Evolutionary conservation across 1,140 invertebrate genomes (phyloP), one percentile per base, ranked within the genome.

Genomic region (Euglossa dilemma): DNA sequence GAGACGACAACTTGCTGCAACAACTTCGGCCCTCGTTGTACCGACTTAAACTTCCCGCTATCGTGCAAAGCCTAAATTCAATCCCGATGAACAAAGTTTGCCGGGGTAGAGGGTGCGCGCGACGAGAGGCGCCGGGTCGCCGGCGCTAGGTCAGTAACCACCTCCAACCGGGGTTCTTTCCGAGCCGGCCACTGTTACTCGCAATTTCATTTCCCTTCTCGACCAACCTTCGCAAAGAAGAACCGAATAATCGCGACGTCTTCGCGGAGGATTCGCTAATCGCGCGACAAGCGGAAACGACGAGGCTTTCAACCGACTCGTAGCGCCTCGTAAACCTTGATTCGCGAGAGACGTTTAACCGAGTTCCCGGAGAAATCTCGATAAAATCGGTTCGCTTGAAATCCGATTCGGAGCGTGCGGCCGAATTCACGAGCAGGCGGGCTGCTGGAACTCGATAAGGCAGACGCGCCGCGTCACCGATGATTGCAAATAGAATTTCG

Each of bases 401-500:
- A 81, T 57, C 52, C 50, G 56, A 76, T 76, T 64, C 52, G 52
- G 12, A 36, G 28, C 61, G n/a, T 47, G 25, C 28, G 18, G 61
- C 23, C n/a, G 54, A 81, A 81, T 67, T 56, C 67, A 74, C 61
- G 50, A n/a, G 36, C 50, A 47, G 28, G 66, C 45, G 28, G 23
- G 63, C 45, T 52, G 57, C 14, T 18, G 77, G 25, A 66, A 67
- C 71, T 81, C 80, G 72, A 81, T 81, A 81, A 81, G 72, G 71
- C 25, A 50, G 72, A 81, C 71, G 43, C 50, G 72, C 12, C 67
- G 73, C 67, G 64, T 86, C 85, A 73, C 43, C 69, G 85, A 86
- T 83, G 85, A 87, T 87, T 87, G 86, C 71, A 73, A 84, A 84
- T 83, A 83, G 81, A 87, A 87, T 87, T 83, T 76, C 75, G 74